Evolutionary conservation across 1,140 invertebrate species (phyloP), one percentile per base, ranked within the genome.

Genomic region (Pristionchus pacificus): DNA sequence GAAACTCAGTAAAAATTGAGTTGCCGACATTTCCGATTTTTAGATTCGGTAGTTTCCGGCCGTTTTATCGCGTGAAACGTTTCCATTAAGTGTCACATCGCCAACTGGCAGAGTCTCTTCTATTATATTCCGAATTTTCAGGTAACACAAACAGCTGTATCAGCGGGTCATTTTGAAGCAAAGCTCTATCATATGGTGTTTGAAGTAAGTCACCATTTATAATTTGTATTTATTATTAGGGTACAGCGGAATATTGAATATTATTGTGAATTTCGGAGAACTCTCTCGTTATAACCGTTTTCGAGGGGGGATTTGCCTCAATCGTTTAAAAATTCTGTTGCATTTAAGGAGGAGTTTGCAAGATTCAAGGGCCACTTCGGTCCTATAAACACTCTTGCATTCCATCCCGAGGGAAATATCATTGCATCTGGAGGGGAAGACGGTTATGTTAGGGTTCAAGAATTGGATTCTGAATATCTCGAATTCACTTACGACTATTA

Each of bases 301-400:
- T n/a, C n/a, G n/a, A n/a, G n/a, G n/a, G n/a, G n/a, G n/a, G n/a
- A n/a, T n/a, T n/a, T n/a, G n/a, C n/a, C n/a, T n/a, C n/a, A n/a
- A n/a, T n/a, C n/a, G n/a, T n/a, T n/a, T n/a, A n/a, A n/a, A n/a
- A n/a, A n/a, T n/a, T 49, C 6, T 49, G 6, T 49, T 49, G 6
- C 19, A 10, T 10, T 49, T 49, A 6, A 49, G 87, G 95, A 99
- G 86, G 97, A 99, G 86, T 98, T 99, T 86, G 96, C 91, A 0
- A 87, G 95, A 67, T 90, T 99, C 0, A 98, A 98, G 57, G 96
- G 95, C 63, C 97, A 99, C 87, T 99, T 99, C 84, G 97, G 97
- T 79, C 97, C 97, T 0, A 98, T 99, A 79, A 99, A 99, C 88
- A 94, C 92, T 85, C 88, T 98, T 66, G 92, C 92, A 60, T 98